Conservation (phyloP, 2,797 vertebrate species). For the Centroberyx gerrardi region DNA sequence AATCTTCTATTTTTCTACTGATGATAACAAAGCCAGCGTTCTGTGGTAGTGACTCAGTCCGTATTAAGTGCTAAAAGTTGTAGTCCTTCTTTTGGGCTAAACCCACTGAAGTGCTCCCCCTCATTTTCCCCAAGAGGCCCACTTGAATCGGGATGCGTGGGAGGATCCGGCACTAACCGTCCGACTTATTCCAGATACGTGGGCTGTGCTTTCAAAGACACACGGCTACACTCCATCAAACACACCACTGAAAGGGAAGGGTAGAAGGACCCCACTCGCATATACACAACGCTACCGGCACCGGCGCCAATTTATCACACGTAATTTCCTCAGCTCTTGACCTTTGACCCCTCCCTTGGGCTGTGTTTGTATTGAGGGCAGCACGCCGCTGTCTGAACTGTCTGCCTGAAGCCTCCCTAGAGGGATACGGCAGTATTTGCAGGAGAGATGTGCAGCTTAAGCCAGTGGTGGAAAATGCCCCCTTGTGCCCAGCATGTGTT, state of each 20-base stretch:
- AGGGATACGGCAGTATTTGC: slow-evolving; percentile 50
- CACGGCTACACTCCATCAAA: slow-evolving; percentile 66
- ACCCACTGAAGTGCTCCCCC: slow-evolving; percentile 46
- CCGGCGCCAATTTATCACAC: slow-evolving; percentile 67
- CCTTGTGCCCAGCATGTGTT: slow-evolving; percentile 43
- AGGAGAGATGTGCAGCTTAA: slow-evolving; percentile 53
- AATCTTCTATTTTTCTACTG: neutral
- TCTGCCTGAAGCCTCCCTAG: slow-evolving; percentile 56
- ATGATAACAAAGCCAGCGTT: neutral
- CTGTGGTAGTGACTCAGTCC: slow-evolving; percentile 28
- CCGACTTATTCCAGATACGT: slow-evolving; percentile 39
- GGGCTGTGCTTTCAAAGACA: slow-evolving; percentile 49
- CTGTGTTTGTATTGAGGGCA: slow-evolving; percentile 68
- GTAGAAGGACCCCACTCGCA: slow-evolving; percentile 57
- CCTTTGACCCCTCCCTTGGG: slow-evolving; percentile 59
- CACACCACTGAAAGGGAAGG: slow-evolving; percentile 36
- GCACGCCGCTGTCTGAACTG: slow-evolving; percentile 57
- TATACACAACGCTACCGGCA: slow-evolving; percentile 53
- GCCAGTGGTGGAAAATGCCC: slow-evolving; percentile 47
- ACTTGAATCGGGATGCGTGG: slow-evolving; percentile 47
- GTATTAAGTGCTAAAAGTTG: slow-evolving; percentile 4
- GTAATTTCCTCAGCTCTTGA: slow-evolving; percentile 74
- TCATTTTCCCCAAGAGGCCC: slow-evolving; percentile 44
- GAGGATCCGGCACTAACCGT: slow-evolving; percentile 45
- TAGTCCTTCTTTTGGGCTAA: slow-evolving; percentile 45